Conservation (phyloP, 2,797 vertebrate species). For the Gadopsis bispinosus region DNA sequence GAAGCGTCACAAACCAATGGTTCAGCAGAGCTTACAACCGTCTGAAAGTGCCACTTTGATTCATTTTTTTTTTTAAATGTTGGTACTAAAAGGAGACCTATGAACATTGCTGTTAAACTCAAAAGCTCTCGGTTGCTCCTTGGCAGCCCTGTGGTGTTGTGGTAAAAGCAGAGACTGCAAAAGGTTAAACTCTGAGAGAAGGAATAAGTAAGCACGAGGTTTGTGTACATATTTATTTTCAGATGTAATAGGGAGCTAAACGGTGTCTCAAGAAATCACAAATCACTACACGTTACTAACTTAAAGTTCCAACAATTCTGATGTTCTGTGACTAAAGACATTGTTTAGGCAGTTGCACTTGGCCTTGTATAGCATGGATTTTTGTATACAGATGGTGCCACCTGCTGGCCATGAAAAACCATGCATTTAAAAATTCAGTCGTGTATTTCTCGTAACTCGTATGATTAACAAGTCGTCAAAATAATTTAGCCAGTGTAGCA, state of each 20-base stretch:
- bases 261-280: too few species aligned
- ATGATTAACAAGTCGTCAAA: not conserved
- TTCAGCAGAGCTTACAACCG: not conserved
- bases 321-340: too few species aligned
- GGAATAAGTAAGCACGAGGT: not conserved
- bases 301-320: too few species aligned
- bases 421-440: not conserved
- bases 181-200: not conserved
- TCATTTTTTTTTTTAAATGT: not conserved
- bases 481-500: not conserved
- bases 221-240: too few species aligned
- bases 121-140: not conserved
- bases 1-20: not conserved
- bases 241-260: too few species aligned
- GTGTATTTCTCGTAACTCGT: not conserved
- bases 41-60: not conserved
- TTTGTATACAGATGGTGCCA: constrained; percentile 4
- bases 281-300: too few species aligned
- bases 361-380: not conserved
- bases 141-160: not conserved
- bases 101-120: not conserved
- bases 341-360: not conserved
- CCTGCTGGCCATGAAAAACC: constrained; percentile 28
- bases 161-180: not conserved
- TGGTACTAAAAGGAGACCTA: not conserved